These are phyloP conservation scores for Epirrhoe tristata DNA, from an alignment of 2,888 invertebrate genomes.

Conservation along the genomic window DNA sequence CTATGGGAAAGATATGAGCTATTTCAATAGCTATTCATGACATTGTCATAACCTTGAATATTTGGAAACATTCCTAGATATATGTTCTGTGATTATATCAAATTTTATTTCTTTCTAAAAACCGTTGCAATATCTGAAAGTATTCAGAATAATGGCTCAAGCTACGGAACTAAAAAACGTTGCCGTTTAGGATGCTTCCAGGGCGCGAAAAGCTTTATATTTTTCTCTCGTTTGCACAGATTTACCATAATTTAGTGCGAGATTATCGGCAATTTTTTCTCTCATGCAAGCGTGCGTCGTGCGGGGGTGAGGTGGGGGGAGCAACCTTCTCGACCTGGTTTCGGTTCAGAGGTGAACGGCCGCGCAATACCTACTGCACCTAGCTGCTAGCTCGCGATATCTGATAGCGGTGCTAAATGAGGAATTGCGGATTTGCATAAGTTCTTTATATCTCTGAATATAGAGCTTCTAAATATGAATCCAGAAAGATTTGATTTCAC, in stretches of 20 bases:
- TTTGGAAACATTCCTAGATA: conserved; percentile 16
- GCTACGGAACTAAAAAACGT: background rate
- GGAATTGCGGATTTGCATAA: conserved; percentile 27
- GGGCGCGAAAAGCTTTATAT: background rate
- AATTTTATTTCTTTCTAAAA: background rate
- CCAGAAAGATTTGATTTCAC: background rate
- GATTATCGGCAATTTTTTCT: conserved; percentile 43
- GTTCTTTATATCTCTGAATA: conserved; percentile 16
- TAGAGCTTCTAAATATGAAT: background rate
- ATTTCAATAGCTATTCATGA: too few species aligned
- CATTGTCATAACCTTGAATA: conserved; percentile 12
- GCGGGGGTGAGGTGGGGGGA: conserved; percentile 39
- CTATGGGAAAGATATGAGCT: conserved; percentile 4
- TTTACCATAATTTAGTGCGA: conserved; percentile 32
- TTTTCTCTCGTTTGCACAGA: conserved; percentile 13
- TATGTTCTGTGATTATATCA: too few species aligned
- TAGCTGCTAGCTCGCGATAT: conserved; percentile 45
- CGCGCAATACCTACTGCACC: conserved; percentile 60
- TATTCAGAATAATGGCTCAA: conserved; percentile 1
- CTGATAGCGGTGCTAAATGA: conserved; percentile 35
- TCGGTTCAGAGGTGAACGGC: conserved; percentile 80
- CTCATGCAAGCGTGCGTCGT: conserved; percentile 40
- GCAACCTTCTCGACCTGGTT: conserved; percentile 75
- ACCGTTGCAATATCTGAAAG: background rate
- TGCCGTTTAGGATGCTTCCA: background rate